phyloP scores from a whole-genome alignment of 1,140 invertebrate species.

The Bombus waltoni region DNA sequence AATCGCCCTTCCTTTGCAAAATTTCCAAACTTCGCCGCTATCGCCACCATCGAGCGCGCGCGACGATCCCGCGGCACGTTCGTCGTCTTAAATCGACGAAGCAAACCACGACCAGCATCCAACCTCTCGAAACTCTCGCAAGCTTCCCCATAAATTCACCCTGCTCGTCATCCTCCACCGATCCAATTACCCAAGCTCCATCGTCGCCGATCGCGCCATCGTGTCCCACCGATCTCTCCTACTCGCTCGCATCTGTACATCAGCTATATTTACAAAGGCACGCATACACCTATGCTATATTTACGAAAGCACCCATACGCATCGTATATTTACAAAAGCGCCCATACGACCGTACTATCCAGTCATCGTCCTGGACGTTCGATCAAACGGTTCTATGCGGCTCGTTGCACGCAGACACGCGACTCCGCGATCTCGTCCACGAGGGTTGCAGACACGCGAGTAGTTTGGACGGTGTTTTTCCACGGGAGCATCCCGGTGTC shows the following conservation, averaged over 20 bases:
- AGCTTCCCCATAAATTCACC: not conserved
- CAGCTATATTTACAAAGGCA: not conserved
- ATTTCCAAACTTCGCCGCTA: not conserved
- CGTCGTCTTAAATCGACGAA: not conserved
- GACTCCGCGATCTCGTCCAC: not conserved
- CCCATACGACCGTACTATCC: not conserved
- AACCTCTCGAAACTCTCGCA: too few species aligned
- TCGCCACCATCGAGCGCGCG: too few species aligned
- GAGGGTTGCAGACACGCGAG: conserved; percentile 5
- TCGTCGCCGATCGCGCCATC: too few species aligned
- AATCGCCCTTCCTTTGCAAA: not conserved
- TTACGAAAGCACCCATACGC: not conserved
- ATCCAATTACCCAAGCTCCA: not conserved
- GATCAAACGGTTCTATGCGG: conserved; percentile 19
- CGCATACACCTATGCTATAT: not conserved
- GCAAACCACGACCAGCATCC: not conserved
- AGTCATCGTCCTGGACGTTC: not conserved
- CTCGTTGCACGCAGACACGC: not conserved
- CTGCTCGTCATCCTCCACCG: too few species aligned
- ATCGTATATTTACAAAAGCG: not conserved
- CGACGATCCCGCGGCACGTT: too few species aligned
- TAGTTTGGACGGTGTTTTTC: conserved; percentile 36
- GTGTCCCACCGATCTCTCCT: not conserved
- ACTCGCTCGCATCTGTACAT: not conserved
- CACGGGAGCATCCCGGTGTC: conserved; percentile 30